phyloP scores from a whole-genome alignment of 2,888 invertebrate species.

The Celastrina argiolus region DNA sequence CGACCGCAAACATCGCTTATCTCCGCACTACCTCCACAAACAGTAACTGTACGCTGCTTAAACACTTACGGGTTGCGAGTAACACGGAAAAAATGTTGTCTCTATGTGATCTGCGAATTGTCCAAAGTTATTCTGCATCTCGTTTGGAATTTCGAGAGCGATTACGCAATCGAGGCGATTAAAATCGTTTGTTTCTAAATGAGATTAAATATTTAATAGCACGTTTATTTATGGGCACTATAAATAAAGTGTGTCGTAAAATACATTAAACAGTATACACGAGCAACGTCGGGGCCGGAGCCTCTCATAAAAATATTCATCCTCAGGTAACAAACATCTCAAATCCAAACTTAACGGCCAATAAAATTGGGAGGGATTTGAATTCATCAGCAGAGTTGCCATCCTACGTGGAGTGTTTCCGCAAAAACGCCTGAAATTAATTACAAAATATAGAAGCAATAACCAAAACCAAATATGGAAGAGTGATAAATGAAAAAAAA shows the following conservation, averaged over 20 bases:
- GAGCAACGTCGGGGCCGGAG: constrained; percentile 15
- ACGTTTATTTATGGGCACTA: constrained; percentile 9
- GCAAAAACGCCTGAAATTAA: neutral
- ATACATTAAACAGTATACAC: constrained; percentile 16
- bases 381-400: constrained; percentile 25
- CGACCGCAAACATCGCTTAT: constrained; percentile 62
- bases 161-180: constrained; percentile 8
- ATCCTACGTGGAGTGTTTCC: neutral
- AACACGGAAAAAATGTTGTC: neutral
- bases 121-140: neutral
- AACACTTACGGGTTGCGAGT: neutral
- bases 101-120: neutral
- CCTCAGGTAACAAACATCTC: constrained; percentile 46
- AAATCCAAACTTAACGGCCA: constrained; percentile 56
- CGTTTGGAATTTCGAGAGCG: neutral
- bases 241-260: constrained; percentile 15
- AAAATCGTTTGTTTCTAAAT: constrained; percentile 8
- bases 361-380: constrained; percentile 37
- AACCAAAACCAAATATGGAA: too few species aligned
- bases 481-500: too few species aligned
- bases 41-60: neutral
- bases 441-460: too few species aligned
- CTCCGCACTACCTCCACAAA: constrained; percentile 30
- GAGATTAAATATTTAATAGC: constrained; percentile 10
- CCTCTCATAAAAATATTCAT: constrained; percentile 61